Evolutionary conservation across 2,113 vertebrate species (phyloP), one percentile per base, ranked within the genome.

Genomic region (Syrrhaptes paradoxus): DNA sequence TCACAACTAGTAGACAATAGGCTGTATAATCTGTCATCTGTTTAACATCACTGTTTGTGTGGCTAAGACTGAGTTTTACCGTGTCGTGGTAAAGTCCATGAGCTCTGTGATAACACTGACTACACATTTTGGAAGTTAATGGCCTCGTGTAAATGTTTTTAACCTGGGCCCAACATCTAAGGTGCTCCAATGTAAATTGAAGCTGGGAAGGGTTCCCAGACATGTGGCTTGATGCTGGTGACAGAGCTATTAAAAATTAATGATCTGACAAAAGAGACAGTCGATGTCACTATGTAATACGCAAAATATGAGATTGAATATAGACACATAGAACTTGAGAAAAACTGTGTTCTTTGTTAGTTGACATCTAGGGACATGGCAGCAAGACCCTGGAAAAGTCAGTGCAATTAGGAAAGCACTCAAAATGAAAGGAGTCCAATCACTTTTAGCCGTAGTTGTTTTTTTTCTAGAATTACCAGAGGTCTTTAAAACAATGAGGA

Each of bases 221-320:
- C 41, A 59, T 62, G 38, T 85, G 58, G 52, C 74, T 92, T 84
- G 80, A 84, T 67, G 68, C 19, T 94, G 82, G 63, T 90, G 79
- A 83, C 49, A 93, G 67, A 85, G 32, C 83, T 90, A 80, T 80
- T 88, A 88, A 94, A 93, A 94, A 74, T 73, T 73, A 93, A 93
- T 77, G 63, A 66, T 88, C 75, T 94, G 72, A 70, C 46, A 88
- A 70, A 91, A 86, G 34, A 91, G 67, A 77, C 32, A 76, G 49
- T 81, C 58, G 57, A 4, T 83, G 67, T 88, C 75, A 51, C 41
- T 85, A 58, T 74, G 75, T 88, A 70, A 88, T 72, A 77, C 49
- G 46, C 46, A 77, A 89, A 96, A 76, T 79, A 94, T 91, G 67
- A 93, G 48, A 31, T 16, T 73, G n/a, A 88, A 88, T 32, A 14